Base-by-base conservation (phyloP, 2,113 vertebrate genomes). In the Tauraco erythrolophus region DNA sequence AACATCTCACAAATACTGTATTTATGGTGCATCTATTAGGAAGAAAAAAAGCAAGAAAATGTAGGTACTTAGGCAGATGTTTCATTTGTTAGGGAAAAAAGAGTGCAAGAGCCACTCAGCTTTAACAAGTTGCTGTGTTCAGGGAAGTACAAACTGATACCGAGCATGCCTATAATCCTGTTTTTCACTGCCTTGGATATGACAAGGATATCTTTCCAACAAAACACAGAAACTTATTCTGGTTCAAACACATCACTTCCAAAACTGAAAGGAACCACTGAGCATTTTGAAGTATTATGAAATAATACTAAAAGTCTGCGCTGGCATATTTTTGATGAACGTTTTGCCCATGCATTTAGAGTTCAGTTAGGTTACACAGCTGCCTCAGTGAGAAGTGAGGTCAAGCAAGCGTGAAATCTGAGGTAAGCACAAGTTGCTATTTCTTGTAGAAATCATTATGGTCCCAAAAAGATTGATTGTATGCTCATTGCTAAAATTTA, bases 211-310 rank as follows among this genome's bases (percentile, higher is more conserved):
- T n/a, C 72, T 77, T 84, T 58, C 71, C 76, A 69, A 89, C 18
- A 83, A 79, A 92, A 71, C 14, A 23, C 45, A 88, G 41, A 48
- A 54, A 64, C 53, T 10, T 3, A 46, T 64, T 21, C 27, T 56
- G 27, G 48, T 51, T 71, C 58, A 79, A 92, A 86, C 77, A 57
- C 41, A 81, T 68, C 70, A 53, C 51, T 94, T 94, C n/a, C 60
- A 65, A 45, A 94, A 48, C 30, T 33, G 71, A 10, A 19, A 30
- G 4, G 19, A 19, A 33, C 35, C 54, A 1, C 69, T 4, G 30
- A 80, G 14, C 13, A 50, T 71, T 75, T 3, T 60, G 23, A 58
- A 84, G 41, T 53, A n/a, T 65, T 50, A 82, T 31, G 35, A 56
- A 94, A 82, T 19, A 16, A 53, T 41, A 6, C 0, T 8, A 19